A percentile compares a stretch with the other conserved stretches of the same genome.
Evolutionary conservation across 2,113 vertebrate species (phyloP).

Genomic region (Indri indri): DNA sequence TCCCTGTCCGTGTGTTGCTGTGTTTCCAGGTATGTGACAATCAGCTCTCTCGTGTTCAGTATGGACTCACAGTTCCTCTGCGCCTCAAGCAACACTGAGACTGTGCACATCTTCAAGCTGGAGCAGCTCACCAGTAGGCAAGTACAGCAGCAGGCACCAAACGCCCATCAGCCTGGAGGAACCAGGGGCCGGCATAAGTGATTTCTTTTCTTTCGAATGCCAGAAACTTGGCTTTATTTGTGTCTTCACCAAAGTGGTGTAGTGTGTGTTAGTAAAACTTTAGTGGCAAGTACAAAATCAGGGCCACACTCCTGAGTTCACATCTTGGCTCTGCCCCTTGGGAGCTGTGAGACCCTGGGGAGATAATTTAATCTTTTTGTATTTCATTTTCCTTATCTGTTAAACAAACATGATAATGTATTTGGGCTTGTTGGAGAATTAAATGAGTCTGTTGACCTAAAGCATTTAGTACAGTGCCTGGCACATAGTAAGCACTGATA

Average conservation of each 20-base stretch:
- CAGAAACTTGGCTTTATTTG: accelerated
- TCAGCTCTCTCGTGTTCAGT: slow-evolving; percentile 95
- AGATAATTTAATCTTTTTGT: not conserved
- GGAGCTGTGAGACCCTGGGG: not conserved
- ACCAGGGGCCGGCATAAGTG: accelerated
- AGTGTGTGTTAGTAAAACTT: no score
- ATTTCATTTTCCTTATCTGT: not conserved
- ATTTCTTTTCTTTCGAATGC: not conserved
- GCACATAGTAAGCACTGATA: accelerated
- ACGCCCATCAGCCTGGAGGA: accelerated
- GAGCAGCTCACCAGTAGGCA: slow-evolving; percentile 92
- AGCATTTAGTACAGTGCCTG: accelerated
- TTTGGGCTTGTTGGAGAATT: not conserved
- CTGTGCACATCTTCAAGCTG: slow-evolving; percentile 96
- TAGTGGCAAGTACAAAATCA: accelerated
- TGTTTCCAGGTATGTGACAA: slow-evolving; percentile 92
- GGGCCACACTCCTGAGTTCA: accelerated
- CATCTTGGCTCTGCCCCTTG: accelerated
- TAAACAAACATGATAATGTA: accelerated
- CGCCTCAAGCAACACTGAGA: slow-evolving; percentile 96
- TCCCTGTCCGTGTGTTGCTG: not conserved
- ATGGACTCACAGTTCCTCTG: slow-evolving; percentile 95
- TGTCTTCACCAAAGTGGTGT: not conserved
- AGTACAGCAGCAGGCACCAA: accelerated
- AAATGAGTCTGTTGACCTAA: not conserved